Evolutionary conservation across 2,113 vertebrate genomes (phyloP).

Genomic region (Apeltes quadracus): DNA sequence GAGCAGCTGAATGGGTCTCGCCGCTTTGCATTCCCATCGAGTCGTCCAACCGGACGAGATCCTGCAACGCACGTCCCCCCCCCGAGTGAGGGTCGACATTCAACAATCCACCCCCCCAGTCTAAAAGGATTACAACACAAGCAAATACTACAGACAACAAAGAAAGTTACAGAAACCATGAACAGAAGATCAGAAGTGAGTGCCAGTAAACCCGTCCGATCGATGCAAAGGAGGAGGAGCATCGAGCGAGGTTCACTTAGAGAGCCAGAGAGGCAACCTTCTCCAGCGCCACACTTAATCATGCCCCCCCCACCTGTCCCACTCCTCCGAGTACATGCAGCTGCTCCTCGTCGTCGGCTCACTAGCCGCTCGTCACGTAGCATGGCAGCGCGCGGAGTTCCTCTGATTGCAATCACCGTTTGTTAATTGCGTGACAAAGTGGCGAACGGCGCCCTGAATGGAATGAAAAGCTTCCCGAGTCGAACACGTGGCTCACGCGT

Average conservation of each 20-base stretch:
- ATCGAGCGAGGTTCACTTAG: conserved; percentile 58
- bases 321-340: conserved; percentile 42
- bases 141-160: conserved; percentile 34
- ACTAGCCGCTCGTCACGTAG: conserved; percentile 55
- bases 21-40: conserved; percentile 76
- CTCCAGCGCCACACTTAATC: conserved; percentile 63
- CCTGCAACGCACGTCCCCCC: conserved; percentile 64
- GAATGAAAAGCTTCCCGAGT: conserved; percentile 45
- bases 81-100: conserved; percentile 65
- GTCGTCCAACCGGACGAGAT: conserved; percentile 73
- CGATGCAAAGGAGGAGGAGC: too few species aligned
- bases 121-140: conserved; percentile 71
- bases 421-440: conserved; percentile 72
- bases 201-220: conserved; percentile 64
- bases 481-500: conserved; percentile 22
- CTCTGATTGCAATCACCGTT: conserved; percentile 74
- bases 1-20: conserved; percentile 49
- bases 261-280: conserved; percentile 55
- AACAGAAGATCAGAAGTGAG: conserved; percentile 61
- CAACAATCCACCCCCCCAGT: conserved; percentile 28
- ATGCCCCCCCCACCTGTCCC: conserved; percentile 35
- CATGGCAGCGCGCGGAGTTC: conserved; percentile 40
- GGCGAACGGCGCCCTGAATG: conserved; percentile 24
- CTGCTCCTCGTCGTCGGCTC: conserved; percentile 47
- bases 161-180: conserved; percentile 27